Base-by-base conservation (phyloP, 2,113 vertebrate species). In the Tychaedon coryphoeus region DNA sequence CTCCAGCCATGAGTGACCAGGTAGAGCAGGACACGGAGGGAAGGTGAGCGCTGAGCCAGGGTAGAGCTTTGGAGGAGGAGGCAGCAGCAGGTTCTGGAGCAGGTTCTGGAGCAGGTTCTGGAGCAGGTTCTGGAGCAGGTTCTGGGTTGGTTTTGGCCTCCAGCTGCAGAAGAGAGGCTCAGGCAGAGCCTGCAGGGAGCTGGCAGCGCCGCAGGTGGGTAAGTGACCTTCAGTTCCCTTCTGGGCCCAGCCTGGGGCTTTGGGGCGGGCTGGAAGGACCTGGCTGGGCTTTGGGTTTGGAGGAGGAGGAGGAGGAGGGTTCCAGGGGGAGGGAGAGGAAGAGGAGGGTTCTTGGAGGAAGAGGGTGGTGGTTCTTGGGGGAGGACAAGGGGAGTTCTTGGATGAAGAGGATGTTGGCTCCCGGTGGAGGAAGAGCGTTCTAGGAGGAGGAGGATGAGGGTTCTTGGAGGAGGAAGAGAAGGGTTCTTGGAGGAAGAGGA, bases 1-100 rank as follows among this genome's bases (percentile, higher is more conserved):
- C n/a, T n/a, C 53, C 93, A 88, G 80, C 4, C n/a, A 4, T 23
- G 72, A 82, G 93, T 8, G 66, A 10, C 40, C 13, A 40, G 78
- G 85, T 43, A 92, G 96, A 85, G 88, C 82, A 25, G 92, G 75
- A 47, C 14, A 2, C 6, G 10, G 86, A 81, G 82, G 69, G 71
- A 24, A 43, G 33, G 53, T 14, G 72, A 11, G 54, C 36, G 14
- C 53, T 29, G 36, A 33, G 58, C 65, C 2, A 31, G 91, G 70
- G 18, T 9, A 36, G 69, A 86, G 83, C 47, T 61, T 10, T 17
- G 77, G 23, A 79, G 90, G 42, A 40, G 71, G 57, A 20, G 76
- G n/a, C 61, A 77, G 90, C 86, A n/a, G n/a, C n/a, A n/a, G n/a
- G n/a, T n/a, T n/a, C n/a, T n/a, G n/a, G n/a, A n/a, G n/a, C n/a